These are phyloP conservation scores for Trinorchestia longiramus DNA, from an alignment of 1,140 invertebrate species.

Conservation along the genomic window DNA sequence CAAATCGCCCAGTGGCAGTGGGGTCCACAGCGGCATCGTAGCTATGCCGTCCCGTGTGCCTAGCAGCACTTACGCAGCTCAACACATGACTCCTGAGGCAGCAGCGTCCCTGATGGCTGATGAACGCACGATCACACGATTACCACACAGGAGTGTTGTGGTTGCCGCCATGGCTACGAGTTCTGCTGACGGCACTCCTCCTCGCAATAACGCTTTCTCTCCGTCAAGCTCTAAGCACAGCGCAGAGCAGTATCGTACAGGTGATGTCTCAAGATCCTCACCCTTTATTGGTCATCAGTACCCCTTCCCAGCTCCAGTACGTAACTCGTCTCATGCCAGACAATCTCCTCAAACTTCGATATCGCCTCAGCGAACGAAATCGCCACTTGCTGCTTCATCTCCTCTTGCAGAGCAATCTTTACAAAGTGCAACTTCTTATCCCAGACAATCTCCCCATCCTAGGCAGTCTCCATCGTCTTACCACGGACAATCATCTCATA, in stretches of 20 bases:
- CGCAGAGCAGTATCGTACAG: background rate
- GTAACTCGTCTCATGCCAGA: background rate
- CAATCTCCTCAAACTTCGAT: conserved; percentile 21
- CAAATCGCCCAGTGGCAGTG: background rate
- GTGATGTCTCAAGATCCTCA: background rate
- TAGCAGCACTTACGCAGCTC: conserved; percentile 18
- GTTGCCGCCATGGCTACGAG: conserved; percentile 22
- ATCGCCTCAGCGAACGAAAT: background rate
- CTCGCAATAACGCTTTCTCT: background rate
- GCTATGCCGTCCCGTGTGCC: conserved; percentile 22
- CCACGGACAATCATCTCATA: background rate
- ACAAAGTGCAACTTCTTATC: background rate
- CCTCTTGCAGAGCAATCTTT: background rate
- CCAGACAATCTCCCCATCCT: conserved; percentile 16
- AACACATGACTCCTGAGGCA: conserved; percentile 33
- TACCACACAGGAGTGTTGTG: conserved; percentile 17
- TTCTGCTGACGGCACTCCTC: background rate
- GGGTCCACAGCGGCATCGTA: background rate
- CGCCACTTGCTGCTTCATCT: background rate
- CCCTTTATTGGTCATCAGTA: background rate
- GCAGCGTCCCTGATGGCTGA: conserved; percentile 28
- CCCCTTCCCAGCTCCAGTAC: background rate
- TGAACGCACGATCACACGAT: conserved; percentile 17
- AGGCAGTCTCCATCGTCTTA: conserved; percentile 14
- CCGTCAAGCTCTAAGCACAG: background rate